phyloP scores from a whole-genome alignment of 2,888 invertebrate species.

The Rhamnusium bicolor region DNA sequence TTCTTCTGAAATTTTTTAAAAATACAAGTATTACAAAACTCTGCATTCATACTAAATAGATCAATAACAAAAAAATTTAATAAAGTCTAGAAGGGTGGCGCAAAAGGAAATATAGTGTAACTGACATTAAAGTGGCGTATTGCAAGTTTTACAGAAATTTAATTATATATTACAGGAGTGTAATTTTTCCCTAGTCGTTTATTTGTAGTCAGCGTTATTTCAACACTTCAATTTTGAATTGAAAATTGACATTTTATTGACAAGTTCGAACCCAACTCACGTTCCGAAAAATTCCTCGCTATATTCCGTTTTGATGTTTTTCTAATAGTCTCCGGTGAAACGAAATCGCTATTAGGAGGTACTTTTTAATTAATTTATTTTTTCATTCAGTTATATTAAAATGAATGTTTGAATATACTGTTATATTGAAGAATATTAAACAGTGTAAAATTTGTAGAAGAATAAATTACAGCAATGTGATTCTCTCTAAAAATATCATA shows the following conservation, averaged over 20 bases:
- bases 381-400: no score
- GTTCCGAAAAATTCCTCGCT: conserved; percentile 1
- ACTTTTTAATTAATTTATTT: background rate
- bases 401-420: no score
- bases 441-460: no score
- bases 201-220: background rate
- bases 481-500: no score
- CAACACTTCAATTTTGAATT: background rate
- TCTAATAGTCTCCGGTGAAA: background rate
- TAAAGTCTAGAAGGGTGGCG: background rate
- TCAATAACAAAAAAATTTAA: background rate
- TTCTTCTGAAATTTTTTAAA: no score
- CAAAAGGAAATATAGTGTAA: background rate
- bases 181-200: conserved; percentile 9
- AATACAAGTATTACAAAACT: background rate
- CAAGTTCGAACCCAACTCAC: background rate
- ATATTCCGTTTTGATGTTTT: background rate
- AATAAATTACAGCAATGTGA: no score
- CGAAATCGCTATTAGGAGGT: background rate
- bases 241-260: conserved; percentile 19
- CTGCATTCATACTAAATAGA: background rate
- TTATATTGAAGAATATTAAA: no score
- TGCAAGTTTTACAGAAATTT: background rate
- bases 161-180: conserved; percentile 3
- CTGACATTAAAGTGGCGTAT: background rate